Conservation (phyloP, 2,888 invertebrate species). For the Sympetrum striolatum region DNA sequence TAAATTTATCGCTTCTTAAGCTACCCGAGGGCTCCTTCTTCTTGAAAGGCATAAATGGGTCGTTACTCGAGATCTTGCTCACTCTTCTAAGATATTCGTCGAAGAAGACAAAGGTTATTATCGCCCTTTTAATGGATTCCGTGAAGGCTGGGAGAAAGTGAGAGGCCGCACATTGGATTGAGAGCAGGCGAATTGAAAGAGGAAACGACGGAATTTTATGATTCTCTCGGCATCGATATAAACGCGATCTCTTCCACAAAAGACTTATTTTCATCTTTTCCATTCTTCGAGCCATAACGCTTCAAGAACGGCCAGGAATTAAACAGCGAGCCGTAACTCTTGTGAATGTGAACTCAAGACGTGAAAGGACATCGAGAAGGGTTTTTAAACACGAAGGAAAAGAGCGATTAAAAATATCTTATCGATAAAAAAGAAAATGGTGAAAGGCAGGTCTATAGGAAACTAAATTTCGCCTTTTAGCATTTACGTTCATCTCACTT, state of each 20-base stretch:
- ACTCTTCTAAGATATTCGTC: too few relatives aligned
- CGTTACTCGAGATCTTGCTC: too few relatives aligned
- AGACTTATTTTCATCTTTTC: slow-evolving; percentile 17
- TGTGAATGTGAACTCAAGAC: neutral
- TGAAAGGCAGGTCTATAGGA: neutral
- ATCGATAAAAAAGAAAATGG: neutral
- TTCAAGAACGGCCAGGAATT: neutral
- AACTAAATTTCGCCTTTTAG: too few relatives aligned
- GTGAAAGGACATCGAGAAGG: neutral
- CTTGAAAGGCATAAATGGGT: too few relatives aligned
- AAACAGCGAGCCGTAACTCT: neutral
- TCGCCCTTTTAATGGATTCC: neutral
- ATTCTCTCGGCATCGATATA: slow-evolving; percentile 2
- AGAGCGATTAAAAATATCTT: neutral
- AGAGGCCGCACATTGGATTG: neutral
- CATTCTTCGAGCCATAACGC: neutral
- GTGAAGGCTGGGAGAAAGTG: neutral
- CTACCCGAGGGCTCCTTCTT: too few relatives aligned
- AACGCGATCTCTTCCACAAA: neutral
- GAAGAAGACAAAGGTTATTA: too few relatives aligned
- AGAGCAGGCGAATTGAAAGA: neutral
- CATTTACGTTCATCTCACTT: too few relatives aligned
- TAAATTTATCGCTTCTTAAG: too few relatives aligned
- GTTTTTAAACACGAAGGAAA: neutral
- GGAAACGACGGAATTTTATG: slow-evolving; percentile 2